Percentiles rank a stretch among this genome's conserved stretches.
phyloP scores from a whole-genome alignment of 2,888 invertebrate genomes.

The Rhorus exstirpatorius region DNA sequence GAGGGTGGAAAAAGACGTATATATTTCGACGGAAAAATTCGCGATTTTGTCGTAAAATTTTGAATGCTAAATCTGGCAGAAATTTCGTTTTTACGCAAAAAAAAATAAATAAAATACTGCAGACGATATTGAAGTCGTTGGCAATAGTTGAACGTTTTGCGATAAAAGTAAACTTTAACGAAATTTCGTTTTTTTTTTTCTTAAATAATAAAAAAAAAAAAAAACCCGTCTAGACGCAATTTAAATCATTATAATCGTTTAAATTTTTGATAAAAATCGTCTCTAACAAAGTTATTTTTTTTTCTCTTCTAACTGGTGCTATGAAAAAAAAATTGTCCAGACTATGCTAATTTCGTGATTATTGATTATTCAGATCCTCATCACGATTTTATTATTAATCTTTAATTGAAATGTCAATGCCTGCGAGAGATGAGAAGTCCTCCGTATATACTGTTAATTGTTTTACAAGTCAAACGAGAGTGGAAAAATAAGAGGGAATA shows the following conservation, averaged over 20 bases:
- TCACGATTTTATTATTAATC: constrained; percentile 25
- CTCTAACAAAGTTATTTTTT: too few relatives aligned
- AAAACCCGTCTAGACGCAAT: too few relatives aligned
- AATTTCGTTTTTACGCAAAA: background rate
- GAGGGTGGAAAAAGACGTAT: background rate
- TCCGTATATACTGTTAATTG: constrained; percentile 54
- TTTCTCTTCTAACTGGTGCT: too few relatives aligned
- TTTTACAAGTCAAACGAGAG: constrained; percentile 64
- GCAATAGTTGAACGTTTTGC: constrained; percentile 13
- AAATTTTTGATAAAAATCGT: too few relatives aligned
- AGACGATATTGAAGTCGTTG: background rate
- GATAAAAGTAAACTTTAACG: background rate
- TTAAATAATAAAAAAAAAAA: background rate
- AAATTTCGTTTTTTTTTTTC: too few relatives aligned
- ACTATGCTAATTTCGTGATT: background rate
- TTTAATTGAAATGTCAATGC: constrained; percentile 41
- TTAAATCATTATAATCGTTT: too few relatives aligned
- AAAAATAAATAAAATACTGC: constrained; percentile 4
- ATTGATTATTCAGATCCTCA: background rate
- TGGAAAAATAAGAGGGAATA: constrained; percentile 19
- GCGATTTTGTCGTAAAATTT: background rate
- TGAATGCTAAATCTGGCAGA: background rate
- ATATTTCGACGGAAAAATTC: constrained; percentile 13
- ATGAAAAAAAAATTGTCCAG: background rate
- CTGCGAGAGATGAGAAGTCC: constrained; percentile 2